phyloP scores from a whole-genome alignment of 1,140 invertebrate genomes.

The Teleopsis dalmanni region DNA sequence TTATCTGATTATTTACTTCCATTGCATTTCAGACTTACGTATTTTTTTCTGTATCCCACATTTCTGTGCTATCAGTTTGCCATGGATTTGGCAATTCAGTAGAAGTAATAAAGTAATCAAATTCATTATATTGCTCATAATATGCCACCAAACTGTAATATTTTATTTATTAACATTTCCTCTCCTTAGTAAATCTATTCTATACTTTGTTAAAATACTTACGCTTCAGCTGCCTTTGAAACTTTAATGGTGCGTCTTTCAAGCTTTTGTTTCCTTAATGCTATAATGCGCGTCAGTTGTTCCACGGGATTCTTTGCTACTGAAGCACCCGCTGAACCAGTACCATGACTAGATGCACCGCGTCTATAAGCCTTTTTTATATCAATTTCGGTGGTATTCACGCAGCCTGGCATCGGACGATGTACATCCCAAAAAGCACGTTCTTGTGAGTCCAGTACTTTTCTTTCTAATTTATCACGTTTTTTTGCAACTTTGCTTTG shows the following conservation, averaged over 20 bases:
- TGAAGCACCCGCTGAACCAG: constrained; percentile 38
- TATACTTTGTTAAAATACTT: constrained; percentile 41
- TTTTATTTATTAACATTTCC: background rate
- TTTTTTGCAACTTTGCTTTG: constrained; percentile 96
- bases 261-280: constrained; percentile 39
- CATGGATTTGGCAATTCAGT: constrained; percentile 94
- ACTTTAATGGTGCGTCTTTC: constrained; percentile 79
- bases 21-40: constrained; percentile 53
- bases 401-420: constrained; percentile 95
- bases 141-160: constrained; percentile 75
- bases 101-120: constrained; percentile 84
- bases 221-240: constrained; percentile 96
- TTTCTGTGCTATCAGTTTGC: constrained; percentile 90
- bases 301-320: constrained; percentile 42
- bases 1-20: too few relatives aligned
- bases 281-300: constrained; percentile 39
- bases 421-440: constrained; percentile 99
- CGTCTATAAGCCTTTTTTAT: constrained; percentile 89
- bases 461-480: constrained; percentile 93
- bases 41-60: constrained; percentile 91
- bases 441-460: constrained; percentile 98
- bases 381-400: constrained; percentile 97
- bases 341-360: constrained; percentile 41
- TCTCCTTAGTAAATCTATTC: background rate
- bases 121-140: constrained; percentile 94